These are phyloP conservation scores for Psococerastis gibbosa DNA, from an alignment of 2,888 invertebrate genomes.

Conservation along the genomic window DNA sequence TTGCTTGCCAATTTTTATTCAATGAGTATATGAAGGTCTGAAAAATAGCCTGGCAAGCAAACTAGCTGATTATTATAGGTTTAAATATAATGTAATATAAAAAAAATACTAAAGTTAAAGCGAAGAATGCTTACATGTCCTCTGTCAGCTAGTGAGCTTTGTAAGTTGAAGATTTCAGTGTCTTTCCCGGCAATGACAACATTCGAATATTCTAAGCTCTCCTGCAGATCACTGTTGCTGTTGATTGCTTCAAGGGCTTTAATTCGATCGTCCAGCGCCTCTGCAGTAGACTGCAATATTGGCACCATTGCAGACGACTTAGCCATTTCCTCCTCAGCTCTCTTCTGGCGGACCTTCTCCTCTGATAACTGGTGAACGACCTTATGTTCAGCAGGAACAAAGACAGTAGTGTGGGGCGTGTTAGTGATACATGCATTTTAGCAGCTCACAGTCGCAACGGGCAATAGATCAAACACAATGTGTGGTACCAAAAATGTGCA, in stretches of 20 bases:
- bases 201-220: constrained; percentile 10
- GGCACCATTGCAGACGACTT: constrained; percentile 9
- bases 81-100: too few relatives aligned
- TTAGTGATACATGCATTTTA: too few relatives aligned
- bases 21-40: too few relatives aligned
- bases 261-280: constrained; percentile 14
- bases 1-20: too few relatives aligned
- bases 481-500: too few relatives aligned
- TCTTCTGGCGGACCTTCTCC: constrained; percentile 9
- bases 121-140: background rate
- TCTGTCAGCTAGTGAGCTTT: background rate
- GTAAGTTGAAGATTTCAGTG: constrained; percentile 6
- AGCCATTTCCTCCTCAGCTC: background rate
- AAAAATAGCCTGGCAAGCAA: too few relatives aligned
- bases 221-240: background rate
- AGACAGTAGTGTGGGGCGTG: too few relatives aligned
- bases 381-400: too few relatives aligned
- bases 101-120: too few relatives aligned
- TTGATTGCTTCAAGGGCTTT: constrained; percentile 9
- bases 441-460: too few relatives aligned
- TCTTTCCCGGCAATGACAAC: constrained; percentile 8
- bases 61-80: too few relatives aligned
- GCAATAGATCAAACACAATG: too few relatives aligned
- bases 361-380: constrained; percentile 8
- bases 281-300: constrained; percentile 12